These are phyloP conservation scores for Melanotaenia duboulayi DNA, from an alignment of 2,113 vertebrate genomes.

Conservation along the genomic window DNA sequence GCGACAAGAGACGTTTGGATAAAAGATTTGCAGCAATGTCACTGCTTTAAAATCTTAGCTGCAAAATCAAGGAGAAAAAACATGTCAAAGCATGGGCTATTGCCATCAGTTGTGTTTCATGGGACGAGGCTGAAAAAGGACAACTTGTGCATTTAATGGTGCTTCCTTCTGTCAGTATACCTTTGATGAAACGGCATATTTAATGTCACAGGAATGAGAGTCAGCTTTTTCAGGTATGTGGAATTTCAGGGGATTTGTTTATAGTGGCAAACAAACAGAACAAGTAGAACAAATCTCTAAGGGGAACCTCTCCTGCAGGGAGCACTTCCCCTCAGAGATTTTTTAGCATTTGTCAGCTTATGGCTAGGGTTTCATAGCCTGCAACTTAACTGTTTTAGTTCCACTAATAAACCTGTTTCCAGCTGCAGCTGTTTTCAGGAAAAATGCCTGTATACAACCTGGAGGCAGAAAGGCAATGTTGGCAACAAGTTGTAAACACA, in stretches of 20 bases:
- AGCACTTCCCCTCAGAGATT: not conserved
- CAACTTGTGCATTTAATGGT: not conserved
- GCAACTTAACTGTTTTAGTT: not conserved
- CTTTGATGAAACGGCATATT: not conserved
- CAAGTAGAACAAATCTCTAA: not conserved
- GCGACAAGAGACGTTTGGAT: no score
- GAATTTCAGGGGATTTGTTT: not conserved
- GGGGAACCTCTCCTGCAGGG: not conserved
- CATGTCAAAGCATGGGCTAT: not conserved
- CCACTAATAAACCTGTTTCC: not conserved
- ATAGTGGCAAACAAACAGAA: not conserved
- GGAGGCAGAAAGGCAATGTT: not conserved
- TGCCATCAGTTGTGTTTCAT: not conserved
- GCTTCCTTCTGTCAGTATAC: not conserved
- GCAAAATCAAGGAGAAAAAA: not conserved
- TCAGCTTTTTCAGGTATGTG: not conserved
- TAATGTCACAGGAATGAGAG: not conserved
- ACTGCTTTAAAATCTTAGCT: no score
- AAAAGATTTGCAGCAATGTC: no score
- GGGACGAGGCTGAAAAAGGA: not conserved
- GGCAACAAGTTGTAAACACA: not conserved
- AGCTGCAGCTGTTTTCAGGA: not conserved
- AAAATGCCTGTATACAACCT: not conserved
- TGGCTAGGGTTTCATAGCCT: not conserved
- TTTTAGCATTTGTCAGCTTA: slow-evolving; percentile 9